These are phyloP conservation scores for Drosophila kepulauana DNA, from an alignment of 1,140 invertebrate genomes.

Conservation along the genomic window DNA sequence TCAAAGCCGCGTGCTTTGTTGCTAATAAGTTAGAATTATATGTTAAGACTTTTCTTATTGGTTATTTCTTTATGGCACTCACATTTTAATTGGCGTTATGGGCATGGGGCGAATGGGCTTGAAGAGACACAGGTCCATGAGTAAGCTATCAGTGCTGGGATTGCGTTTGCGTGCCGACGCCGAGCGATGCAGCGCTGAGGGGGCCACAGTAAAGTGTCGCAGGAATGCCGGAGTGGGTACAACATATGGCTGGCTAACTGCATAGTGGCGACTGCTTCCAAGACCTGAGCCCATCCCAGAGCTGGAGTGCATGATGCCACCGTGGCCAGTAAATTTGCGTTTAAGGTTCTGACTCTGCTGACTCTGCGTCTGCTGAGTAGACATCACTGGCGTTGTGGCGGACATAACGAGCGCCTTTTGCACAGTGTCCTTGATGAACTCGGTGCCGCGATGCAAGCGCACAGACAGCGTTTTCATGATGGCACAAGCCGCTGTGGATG, in stretches of 20 bases:
- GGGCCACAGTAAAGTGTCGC: conserved; percentile 64
- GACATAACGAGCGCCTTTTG: conserved; percentile 82
- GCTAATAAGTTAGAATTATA: conserved; percentile 21
- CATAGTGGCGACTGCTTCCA: conserved; percentile 15
- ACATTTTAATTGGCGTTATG: conserved; percentile 83
- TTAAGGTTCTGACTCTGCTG: not conserved
- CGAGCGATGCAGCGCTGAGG: conserved; percentile 68
- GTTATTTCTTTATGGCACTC: conserved; percentile 1
- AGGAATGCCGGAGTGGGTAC: conserved; percentile 59
- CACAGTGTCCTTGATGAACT: conserved; percentile 86
- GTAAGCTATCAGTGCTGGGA: conserved; percentile 87
- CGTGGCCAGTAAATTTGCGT: conserved; percentile 61
- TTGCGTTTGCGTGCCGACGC: conserved; percentile 65
- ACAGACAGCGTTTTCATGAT: conserved; percentile 84
- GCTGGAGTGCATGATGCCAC: conserved; percentile 56
- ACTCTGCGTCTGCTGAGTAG: not conserved
- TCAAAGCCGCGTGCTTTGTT: conserved; percentile 76
- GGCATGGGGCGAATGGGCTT: conserved; percentile 87
- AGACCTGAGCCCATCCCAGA: conserved; percentile 15
- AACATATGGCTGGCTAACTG: conserved; percentile 29
- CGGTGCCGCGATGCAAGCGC: conserved; percentile 86
- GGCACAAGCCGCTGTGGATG: conserved; percentile 58
- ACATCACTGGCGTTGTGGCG: conserved; percentile 44
- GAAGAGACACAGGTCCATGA: conserved; percentile 87
- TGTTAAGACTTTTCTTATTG: not conserved